Percentiles rank a stretch among this genome's conserved stretches.
These are phyloP conservation scores for Nanorana parkeri DNA, from an alignment of 2,113 vertebrate species.

Conservation along the genomic window DNA sequence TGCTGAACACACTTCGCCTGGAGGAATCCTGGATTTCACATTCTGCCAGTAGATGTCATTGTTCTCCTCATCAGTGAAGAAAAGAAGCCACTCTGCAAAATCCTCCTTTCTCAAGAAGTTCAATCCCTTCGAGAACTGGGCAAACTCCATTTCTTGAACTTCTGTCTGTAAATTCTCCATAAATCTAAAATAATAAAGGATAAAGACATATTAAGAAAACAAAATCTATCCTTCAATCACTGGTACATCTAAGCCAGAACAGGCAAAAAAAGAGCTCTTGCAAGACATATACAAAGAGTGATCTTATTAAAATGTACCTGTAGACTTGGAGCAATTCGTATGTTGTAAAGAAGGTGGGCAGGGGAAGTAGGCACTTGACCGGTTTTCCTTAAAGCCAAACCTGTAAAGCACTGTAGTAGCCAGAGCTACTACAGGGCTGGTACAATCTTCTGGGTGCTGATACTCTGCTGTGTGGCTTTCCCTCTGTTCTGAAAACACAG, in stretches of 20 bases:
- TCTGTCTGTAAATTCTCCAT: slow-evolving; percentile 95
- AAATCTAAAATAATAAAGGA: slow-evolving; percentile 78
- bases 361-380: too few species aligned
- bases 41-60: slow-evolving; percentile 94
- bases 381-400: too few species aligned
- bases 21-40: slow-evolving; percentile 85
- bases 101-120: slow-evolving; percentile 94
- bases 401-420: too few species aligned
- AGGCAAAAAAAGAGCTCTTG: not conserved
- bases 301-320: too few species aligned
- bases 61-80: slow-evolving; percentile 94
- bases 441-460: too few species aligned
- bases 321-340: too few species aligned
- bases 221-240: not conserved
- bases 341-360: too few species aligned
- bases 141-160: slow-evolving; percentile 97
- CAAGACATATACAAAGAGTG: too few species aligned
- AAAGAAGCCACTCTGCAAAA: slow-evolving; percentile 94
- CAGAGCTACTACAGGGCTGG: too few species aligned
- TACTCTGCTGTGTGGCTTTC: too few species aligned
- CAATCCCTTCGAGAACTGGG: slow-evolving; percentile 94
- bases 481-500: too few species aligned
- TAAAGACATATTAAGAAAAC: not conserved
- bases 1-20: slow-evolving; percentile 83
- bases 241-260: not conserved